Percentiles rank a stretch among this genome's conserved stretches.
phyloP scores from a whole-genome alignment of 2,888 invertebrate genomes.

The Drosophila pullipes region DNA sequence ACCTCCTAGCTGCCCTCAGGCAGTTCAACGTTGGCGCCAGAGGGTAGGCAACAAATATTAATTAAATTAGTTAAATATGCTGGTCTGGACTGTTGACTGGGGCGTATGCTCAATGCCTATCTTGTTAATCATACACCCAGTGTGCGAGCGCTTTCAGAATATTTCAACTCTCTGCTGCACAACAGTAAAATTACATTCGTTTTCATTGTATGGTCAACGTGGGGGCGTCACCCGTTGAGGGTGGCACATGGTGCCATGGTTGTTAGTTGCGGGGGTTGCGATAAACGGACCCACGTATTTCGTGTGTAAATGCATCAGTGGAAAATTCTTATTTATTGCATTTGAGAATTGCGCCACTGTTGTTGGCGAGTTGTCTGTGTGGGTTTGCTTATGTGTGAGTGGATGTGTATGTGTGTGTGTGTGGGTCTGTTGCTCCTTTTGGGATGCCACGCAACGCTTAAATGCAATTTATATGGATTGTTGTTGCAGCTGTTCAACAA shows the following conservation, averaged over 20 bases:
- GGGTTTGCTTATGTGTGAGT: background rate
- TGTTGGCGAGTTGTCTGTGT: background rate
- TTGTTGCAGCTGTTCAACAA: slow-evolving; percentile 17
- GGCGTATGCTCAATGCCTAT: slow-evolving; percentile 36
- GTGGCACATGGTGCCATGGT: background rate
- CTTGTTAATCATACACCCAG: slow-evolving; percentile 50
- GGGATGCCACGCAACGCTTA: slow-evolving; percentile 1
- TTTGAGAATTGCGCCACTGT: slow-evolving; percentile 51
- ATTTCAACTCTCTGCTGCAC: slow-evolving; percentile 12
- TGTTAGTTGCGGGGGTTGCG: background rate
- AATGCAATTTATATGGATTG: slow-evolving; percentile 41
- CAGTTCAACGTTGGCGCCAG: slow-evolving; percentile 12
- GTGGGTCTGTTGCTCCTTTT: background rate
- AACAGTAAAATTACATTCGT: slow-evolving; percentile 26
- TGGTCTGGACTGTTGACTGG: slow-evolving; percentile 10
- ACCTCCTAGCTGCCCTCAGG: background rate
- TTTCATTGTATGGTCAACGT: slow-evolving; percentile 21
- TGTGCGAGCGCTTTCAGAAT: background rate
- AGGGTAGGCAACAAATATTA: slow-evolving; percentile 51
- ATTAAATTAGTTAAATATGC: slow-evolving; percentile 66
- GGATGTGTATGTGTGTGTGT: background rate
- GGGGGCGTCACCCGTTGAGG: background rate
- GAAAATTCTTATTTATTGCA: slow-evolving; percentile 69
- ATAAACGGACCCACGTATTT: slow-evolving; percentile 9
- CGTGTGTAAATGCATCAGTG: slow-evolving; percentile 56